phyloP scores from a whole-genome alignment of 37 sponge, comb jelly and placozoan species.

The Beroe forskalii region DNA sequence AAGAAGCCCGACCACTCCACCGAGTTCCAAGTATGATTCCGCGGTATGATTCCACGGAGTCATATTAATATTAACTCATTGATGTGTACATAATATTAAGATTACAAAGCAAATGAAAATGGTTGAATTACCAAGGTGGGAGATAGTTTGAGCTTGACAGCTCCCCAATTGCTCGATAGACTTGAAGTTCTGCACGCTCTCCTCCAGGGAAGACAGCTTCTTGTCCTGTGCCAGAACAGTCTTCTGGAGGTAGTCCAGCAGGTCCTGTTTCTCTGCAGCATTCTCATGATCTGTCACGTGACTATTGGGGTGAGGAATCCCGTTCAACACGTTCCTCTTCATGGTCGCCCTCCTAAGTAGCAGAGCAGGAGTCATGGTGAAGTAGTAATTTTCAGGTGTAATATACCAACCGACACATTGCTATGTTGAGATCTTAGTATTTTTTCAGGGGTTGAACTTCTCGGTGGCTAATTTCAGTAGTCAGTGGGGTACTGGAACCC shows the following conservation, averaged over 20 bases:
- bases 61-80: too few species aligned
- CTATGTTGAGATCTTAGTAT: not conserved
- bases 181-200: not conserved
- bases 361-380: too few species aligned
- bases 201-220: not conserved
- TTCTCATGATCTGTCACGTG: not conserved
- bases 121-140: not conserved
- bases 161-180: not conserved
- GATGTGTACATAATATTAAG: too few species aligned
- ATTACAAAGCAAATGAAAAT: too few species aligned
- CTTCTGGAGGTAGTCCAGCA: conserved; percentile 34
- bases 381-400: too few species aligned
- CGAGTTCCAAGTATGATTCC: too few species aligned
- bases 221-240: conserved; percentile 41
- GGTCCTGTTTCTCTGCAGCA: not conserved
- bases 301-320: not conserved
- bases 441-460: too few species aligned
- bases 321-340: conserved; percentile 43
- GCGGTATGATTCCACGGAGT: too few species aligned
- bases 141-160: not conserved
- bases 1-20: too few species aligned
- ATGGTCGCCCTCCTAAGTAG: not conserved
- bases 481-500: too few species aligned
- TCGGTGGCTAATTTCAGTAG: too few species aligned
- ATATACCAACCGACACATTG: too few species aligned